Percentiles rank a stretch among this genome's conserved stretches.
These are phyloP conservation scores for Penaeus indicus DNA, from an alignment of 1,140 invertebrate genomes.

Conservation along the genomic window DNA sequence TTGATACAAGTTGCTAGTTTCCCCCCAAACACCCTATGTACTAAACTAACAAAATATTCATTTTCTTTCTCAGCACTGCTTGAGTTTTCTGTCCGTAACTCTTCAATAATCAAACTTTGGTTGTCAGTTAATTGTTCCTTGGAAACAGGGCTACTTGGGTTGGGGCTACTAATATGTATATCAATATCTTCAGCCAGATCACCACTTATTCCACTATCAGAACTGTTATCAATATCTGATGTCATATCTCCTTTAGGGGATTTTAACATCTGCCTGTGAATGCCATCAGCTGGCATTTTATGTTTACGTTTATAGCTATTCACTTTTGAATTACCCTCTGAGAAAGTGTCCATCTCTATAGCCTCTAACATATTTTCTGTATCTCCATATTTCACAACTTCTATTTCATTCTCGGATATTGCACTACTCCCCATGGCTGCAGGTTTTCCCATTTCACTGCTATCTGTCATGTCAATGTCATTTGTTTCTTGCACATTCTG, in stretches of 20 bases:
- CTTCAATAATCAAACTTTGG: slow-evolving; percentile 45
- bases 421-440: not conserved
- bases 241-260: slow-evolving; percentile 60
- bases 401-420: not conserved
- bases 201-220: slow-evolving; percentile 57
- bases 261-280: slow-evolving; percentile 32
- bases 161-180: slow-evolving; percentile 31
- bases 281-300: slow-evolving; percentile 39
- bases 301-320: slow-evolving; percentile 51
- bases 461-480: slow-evolving; percentile 40
- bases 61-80: slow-evolving; percentile 38
- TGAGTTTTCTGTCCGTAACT: slow-evolving; percentile 27
- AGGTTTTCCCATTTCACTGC: not conserved
- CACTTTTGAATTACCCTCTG: slow-evolving; percentile 34
- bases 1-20: slow-evolving; percentile 80
- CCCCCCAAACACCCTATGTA: slow-evolving; percentile 82
- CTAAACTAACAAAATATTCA: slow-evolving; percentile 70
- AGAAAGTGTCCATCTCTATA: slow-evolving; percentile 20
- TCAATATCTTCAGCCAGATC: slow-evolving; percentile 55
- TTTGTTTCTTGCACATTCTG: not conserved
- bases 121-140: slow-evolving; percentile 24
- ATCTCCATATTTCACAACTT: not conserved
- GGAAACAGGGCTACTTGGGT: slow-evolving; percentile 28
- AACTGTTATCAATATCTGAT: slow-evolving; percentile 60
- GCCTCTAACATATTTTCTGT: not conserved